Conservation (phyloP, 2,797 vertebrate species). For the Tadarida brasiliensis region DNA sequence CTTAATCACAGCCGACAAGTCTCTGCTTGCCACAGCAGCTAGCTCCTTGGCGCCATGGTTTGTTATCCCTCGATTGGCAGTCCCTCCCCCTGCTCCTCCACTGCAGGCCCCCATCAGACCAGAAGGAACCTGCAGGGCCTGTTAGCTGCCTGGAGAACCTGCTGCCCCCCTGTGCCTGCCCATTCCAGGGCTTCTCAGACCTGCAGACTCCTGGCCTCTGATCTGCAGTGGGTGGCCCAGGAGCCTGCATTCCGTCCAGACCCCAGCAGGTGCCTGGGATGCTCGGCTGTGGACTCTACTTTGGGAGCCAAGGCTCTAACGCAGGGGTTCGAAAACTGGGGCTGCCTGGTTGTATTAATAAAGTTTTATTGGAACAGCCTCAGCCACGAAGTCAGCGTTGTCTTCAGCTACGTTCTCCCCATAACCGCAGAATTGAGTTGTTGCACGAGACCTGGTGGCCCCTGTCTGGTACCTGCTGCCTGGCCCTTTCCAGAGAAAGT, state of each 20-base stretch:
- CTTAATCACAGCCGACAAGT: conserved; percentile 76
- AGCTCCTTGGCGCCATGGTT: neutral
- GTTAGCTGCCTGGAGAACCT: neutral
- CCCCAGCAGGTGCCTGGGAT: accelerated
- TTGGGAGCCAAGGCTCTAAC: neutral
- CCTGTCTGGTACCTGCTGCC: accelerated
- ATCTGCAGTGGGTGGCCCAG: neutral
- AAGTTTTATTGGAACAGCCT: conserved; percentile 22
- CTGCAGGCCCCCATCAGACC: neutral
- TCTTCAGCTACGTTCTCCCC: neutral
- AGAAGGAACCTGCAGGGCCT: neutral
- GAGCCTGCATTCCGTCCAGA: neutral
- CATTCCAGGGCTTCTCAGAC: neutral
- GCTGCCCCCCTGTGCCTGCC: accelerated
- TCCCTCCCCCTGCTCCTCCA: neutral
- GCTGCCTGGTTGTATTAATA: neutral
- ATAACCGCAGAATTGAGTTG: accelerated
- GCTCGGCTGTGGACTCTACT: neutral
- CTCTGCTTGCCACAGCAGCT: conserved; percentile 63
- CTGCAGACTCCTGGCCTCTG: neutral
- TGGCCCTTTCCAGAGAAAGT: neutral
- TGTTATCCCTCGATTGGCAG: neutral
- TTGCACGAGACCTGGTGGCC: no score
- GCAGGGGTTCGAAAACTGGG: neutral
- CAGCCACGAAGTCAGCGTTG: accelerated